Evolutionary conservation across 2,797 vertebrate species (phyloP).

Genomic region (Anniella stebbinsi): DNA sequence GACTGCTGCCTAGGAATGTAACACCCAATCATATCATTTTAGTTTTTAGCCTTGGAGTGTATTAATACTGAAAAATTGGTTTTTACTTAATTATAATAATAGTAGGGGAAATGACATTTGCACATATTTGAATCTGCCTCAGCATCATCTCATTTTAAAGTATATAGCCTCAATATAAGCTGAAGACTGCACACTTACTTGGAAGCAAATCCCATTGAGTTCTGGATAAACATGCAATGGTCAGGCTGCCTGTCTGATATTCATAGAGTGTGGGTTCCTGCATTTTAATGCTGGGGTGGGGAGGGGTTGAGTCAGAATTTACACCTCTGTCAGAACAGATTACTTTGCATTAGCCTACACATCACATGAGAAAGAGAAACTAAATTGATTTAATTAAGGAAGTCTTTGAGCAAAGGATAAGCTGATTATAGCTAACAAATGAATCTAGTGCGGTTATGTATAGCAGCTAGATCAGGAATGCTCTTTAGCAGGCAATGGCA

Average conservation of each 20-base stretch:
- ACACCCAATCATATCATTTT: neutral
- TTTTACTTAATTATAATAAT: slow-evolving; percentile 1
- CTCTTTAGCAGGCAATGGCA: neutral
- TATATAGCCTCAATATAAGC: neutral
- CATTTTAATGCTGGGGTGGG: neutral
- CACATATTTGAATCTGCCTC: neutral
- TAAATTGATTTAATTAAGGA: slow-evolving; percentile 21
- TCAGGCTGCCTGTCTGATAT: neutral
- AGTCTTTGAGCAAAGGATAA: slow-evolving; percentile 21
- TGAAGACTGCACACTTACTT: neutral
- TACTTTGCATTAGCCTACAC: slow-evolving; percentile 17
- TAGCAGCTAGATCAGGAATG: neutral
- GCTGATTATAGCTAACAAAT: slow-evolving; percentile 26
- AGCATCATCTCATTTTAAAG: neutral
- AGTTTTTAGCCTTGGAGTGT: neutral
- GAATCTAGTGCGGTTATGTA: neutral
- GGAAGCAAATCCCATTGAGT: neutral
- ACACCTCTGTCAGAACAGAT: slow-evolving; percentile 4
- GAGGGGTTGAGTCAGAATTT: neutral
- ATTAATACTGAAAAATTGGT: neutral
- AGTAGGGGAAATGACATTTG: neutral
- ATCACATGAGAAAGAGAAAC: slow-evolving; percentile 6
- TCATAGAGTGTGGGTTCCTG: neutral
- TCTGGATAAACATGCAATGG: neutral
- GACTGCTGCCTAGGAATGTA: neutral